phyloP scores from a whole-genome alignment of 2,113 vertebrate species.

The Triplophysa siluroides region DNA sequence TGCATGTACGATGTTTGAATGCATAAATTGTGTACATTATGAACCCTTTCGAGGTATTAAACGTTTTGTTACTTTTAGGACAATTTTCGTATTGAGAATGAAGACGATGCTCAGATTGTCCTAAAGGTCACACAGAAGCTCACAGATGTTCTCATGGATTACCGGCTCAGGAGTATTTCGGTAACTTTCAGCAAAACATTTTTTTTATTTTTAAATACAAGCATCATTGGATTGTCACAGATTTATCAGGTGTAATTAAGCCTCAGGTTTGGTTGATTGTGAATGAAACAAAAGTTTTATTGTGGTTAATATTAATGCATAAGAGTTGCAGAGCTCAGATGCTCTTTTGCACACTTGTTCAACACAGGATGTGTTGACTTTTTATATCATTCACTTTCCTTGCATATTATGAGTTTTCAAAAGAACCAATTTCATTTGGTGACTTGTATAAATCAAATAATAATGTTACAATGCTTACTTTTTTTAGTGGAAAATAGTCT shows the following conservation, averaged over 20 bases:
- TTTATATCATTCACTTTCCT: neutral
- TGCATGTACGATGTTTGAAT: neutral
- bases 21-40: neutral
- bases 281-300: neutral
- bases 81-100: conserved; percentile 75
- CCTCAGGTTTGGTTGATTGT: neutral
- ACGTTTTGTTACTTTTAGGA: conserved; percentile 64
- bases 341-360: neutral
- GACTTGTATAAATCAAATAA: no score
- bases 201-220: neutral
- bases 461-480: no score
- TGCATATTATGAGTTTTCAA: neutral
- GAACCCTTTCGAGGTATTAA: neutral
- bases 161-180: conserved; percentile 72
- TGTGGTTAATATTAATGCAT: neutral
- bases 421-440: neutral
- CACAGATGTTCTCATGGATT: conserved; percentile 79
- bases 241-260: neutral
- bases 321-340: neutral
- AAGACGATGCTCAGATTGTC: conserved; percentile 76
- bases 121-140: conserved; percentile 80
- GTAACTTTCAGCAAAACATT: conserved; percentile 56
- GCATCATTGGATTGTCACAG: neutral
- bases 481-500: no score
- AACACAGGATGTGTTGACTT: conserved; percentile 11